These are phyloP conservation scores for Andrena cerasifolii DNA, from an alignment of 1,140 invertebrate species.

Conservation along the genomic window DNA sequence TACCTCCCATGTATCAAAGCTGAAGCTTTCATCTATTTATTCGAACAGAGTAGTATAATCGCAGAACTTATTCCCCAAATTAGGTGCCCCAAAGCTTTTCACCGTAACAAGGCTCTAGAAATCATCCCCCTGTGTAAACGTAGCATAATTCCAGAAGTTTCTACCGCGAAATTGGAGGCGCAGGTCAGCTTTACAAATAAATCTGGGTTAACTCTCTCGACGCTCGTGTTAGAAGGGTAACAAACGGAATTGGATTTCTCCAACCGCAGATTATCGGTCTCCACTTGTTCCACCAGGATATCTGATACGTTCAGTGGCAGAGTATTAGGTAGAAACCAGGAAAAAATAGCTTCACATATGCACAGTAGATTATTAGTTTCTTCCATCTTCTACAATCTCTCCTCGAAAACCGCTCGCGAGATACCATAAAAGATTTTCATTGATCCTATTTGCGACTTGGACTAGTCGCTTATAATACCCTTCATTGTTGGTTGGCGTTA, in stretches of 20 bases:
- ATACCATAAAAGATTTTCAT: not conserved
- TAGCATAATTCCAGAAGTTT: too few species aligned
- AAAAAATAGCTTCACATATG: not conserved
- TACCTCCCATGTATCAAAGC: not conserved
- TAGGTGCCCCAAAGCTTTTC: too few species aligned
- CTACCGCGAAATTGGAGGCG: too few species aligned
- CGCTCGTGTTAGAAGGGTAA: not conserved
- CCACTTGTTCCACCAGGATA: not conserved
- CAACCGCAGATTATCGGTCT: conserved; percentile 16
- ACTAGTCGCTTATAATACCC: not conserved
- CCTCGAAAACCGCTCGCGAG: not conserved
- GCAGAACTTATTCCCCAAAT: too few species aligned
- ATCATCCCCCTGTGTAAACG: too few species aligned
- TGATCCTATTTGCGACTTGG: not conserved
- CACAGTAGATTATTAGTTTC: not conserved
- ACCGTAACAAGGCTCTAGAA: too few species aligned
- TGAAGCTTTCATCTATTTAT: too few species aligned
- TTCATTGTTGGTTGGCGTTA: too few species aligned
- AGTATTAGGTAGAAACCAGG: not conserved
- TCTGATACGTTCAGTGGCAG: not conserved
- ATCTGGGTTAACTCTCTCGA: not conserved
- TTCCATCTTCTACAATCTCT: not conserved
- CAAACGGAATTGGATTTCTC: not conserved
- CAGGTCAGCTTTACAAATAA: not conserved
- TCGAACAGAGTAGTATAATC: too few species aligned